Conservation (phyloP, 2,113 vertebrate species). For the Stegastes partitus region DNA sequence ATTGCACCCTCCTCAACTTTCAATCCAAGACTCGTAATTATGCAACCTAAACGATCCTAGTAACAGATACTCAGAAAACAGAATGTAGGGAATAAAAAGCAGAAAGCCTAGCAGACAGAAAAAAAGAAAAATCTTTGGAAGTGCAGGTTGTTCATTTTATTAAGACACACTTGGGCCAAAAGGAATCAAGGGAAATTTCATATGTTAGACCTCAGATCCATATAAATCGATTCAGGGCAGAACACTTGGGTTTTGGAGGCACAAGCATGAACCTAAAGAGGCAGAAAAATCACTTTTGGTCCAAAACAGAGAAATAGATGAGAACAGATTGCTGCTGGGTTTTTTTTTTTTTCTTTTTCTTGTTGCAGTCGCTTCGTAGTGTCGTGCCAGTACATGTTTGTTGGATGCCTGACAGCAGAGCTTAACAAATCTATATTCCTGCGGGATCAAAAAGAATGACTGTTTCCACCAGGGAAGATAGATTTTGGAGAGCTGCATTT, state of each 20-base stretch:
- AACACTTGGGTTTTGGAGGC: slow-evolving; percentile 20
- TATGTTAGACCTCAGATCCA: slow-evolving; percentile 14
- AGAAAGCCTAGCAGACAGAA: neutral
- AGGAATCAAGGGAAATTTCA: slow-evolving; percentile 31
- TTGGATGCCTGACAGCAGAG: slow-evolving; percentile 22
- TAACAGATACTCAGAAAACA: neutral
- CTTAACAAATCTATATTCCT: slow-evolving; percentile 29
- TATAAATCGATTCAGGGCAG: slow-evolving; percentile 32
- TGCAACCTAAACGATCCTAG: neutral
- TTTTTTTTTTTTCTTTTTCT: neutral
- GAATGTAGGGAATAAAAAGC: neutral
- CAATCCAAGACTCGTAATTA: neutral
- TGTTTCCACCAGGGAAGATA: slow-evolving; percentile 24
- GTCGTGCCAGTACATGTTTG: slow-evolving; percentile 24
- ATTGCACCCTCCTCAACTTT: neutral
- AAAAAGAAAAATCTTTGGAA: slow-evolving; percentile 1
- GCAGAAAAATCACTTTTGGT: slow-evolving; percentile 30
- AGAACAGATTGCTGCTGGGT: slow-evolving; percentile 13
- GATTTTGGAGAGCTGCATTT: slow-evolving; percentile 17
- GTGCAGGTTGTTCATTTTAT: slow-evolving; percentile 19
- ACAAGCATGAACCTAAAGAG: slow-evolving; percentile 15
- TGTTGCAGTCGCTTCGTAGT: neutral
- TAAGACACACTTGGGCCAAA: slow-evolving; percentile 12
- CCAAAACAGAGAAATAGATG: slow-evolving; percentile 21
- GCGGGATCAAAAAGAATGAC: slow-evolving; percentile 16